phyloP scores from a whole-genome alignment of 2,113 vertebrate species.

The Eurystomus gularis region DNA sequence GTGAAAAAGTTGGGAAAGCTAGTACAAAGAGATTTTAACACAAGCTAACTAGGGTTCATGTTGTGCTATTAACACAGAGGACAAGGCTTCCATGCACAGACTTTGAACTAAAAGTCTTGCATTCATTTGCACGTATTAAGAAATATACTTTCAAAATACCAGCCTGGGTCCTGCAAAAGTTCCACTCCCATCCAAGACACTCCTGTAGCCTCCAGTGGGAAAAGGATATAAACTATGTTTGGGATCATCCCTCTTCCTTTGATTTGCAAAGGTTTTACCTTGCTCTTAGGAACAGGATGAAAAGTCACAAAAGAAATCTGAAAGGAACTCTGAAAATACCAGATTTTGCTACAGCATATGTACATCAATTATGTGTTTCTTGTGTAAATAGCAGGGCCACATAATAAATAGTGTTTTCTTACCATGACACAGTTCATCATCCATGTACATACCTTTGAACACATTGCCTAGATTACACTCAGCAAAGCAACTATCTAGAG shows the following conservation, averaged over 20 bases:
- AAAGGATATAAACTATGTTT: neutral
- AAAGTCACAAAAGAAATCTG: neutral
- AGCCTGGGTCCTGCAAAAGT: neutral
- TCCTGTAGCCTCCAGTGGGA: neutral
- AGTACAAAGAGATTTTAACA: slow-evolving; percentile 24
- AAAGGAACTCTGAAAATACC: neutral
- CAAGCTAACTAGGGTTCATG: neutral
- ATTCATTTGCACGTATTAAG: neutral
- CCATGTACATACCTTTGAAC: neutral
- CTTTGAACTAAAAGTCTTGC: neutral
- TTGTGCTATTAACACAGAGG: neutral
- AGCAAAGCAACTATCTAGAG: neutral
- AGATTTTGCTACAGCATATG: neutral
- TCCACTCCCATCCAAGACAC: neutral
- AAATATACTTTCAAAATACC: neutral
- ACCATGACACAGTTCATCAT: neutral
- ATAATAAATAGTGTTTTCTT: neutral
- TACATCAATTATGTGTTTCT: neutral
- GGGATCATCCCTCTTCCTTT: neutral
- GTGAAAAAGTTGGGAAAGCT: slow-evolving; percentile 7
- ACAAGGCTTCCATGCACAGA: neutral
- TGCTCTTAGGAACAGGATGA: neutral
- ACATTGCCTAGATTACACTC: neutral
- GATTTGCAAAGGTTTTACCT: neutral
- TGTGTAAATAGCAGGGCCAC: neutral